Evolutionary conservation across 2,797 vertebrate genomes (phyloP).

Genomic region (Halcyon badia): DNA sequence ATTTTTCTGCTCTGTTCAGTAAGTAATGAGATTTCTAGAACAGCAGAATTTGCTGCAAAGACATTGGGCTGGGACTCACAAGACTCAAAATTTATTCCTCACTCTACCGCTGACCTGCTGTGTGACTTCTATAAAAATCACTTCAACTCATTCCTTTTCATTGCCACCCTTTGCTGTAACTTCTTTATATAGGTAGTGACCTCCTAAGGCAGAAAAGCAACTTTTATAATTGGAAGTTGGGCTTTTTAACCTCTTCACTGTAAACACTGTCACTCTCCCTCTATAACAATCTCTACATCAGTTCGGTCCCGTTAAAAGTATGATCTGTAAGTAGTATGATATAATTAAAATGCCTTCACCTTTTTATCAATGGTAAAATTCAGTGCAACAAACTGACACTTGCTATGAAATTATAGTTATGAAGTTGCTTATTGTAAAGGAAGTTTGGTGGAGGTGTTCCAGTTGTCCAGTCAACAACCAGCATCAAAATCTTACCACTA

Average conservation of each 20-base stretch:
- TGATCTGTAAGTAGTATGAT: background rate
- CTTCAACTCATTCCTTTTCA: background rate
- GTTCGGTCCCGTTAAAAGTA: background rate
- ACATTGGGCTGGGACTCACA: background rate
- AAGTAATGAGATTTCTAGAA: background rate
- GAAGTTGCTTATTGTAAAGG: background rate
- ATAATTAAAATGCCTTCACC: background rate
- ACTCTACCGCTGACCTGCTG: background rate
- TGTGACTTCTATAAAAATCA: constrained; percentile 3
- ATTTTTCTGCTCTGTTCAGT: background rate
- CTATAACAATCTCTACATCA: background rate
- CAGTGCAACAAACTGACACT: background rate
- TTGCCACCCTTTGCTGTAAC: background rate
- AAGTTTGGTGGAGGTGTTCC: background rate
- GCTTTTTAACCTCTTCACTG: background rate
- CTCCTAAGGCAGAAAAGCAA: background rate
- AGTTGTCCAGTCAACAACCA: background rate
- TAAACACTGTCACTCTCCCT: background rate
- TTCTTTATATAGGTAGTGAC: background rate
- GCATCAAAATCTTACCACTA: background rate
- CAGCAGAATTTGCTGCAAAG: background rate
- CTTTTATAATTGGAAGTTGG: background rate
- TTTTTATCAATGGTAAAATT: background rate
- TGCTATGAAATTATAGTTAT: background rate
- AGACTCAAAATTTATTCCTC: constrained; percentile 12